Conservation (phyloP, 2,797 vertebrate genomes). For the Peromyscus nudipes region DNA sequence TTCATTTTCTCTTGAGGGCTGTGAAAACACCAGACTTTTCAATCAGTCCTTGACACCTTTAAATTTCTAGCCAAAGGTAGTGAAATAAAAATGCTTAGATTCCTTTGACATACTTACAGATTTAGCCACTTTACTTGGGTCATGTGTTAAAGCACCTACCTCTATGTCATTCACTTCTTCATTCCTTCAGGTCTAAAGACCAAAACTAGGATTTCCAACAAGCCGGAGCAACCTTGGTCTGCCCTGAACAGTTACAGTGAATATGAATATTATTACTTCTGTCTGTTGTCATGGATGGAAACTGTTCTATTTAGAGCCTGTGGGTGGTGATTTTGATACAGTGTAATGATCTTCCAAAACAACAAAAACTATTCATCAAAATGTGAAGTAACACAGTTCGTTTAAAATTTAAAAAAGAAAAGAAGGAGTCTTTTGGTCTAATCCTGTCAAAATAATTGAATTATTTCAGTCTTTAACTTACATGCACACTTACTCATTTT, state of each 20-base stretch:
- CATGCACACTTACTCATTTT: background rate
- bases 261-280: background rate
- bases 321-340: background rate
- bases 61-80: slow-evolving; percentile 20
- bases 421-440: background rate
- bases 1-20: background rate
- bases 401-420: background rate
- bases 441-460: background rate
- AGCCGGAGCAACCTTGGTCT: background rate
- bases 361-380: background rate
- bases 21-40: background rate
- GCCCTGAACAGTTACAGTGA: background rate
- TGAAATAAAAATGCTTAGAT: background rate
- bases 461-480: background rate
- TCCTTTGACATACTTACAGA: slow-evolving; percentile 7
- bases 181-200: background rate
- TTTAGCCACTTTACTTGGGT: background rate
- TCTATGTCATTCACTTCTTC: background rate
- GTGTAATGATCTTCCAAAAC: background rate
- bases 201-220: background rate
- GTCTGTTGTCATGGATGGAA: background rate
- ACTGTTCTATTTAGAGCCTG: background rate
- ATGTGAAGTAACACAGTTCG: background rate
- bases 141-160: background rate
- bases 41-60: background rate